phyloP scores from a whole-genome alignment of 2,113 vertebrate species.

The Scatophagus argus region DNA sequence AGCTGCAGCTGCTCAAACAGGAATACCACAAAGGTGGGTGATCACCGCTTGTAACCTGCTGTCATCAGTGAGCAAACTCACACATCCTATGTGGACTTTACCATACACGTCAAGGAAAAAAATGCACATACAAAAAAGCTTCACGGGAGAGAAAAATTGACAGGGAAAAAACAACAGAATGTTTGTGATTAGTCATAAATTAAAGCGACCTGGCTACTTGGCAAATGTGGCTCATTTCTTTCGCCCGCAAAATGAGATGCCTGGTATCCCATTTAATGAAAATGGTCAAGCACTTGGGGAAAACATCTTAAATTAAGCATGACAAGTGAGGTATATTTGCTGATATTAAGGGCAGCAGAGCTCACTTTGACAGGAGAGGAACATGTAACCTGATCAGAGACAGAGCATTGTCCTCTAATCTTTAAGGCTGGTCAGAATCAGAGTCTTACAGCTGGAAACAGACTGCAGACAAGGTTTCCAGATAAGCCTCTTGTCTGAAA shows the following conservation, averaged over 20 bases:
- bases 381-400: neutral
- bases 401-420: neutral
- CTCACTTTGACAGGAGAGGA: neutral
- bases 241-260: neutral
- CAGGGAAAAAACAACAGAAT: neutral
- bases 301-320: slow-evolving; percentile 21
- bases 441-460: neutral
- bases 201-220: neutral
- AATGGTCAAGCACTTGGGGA: slow-evolving; percentile 22
- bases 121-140: neutral
- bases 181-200: neutral
- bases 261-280: slow-evolving; percentile 16
- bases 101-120: slow-evolving; percentile 32
- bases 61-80: slow-evolving; percentile 63
- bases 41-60: slow-evolving; percentile 21
- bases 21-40: slow-evolving; percentile 87
- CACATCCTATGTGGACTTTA: neutral
- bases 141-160: slow-evolving; percentile 1
- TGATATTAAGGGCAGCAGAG: neutral
- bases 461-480: neutral
- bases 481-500: too few species aligned
- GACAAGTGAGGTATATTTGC: neutral
- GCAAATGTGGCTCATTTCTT: neutral
- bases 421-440: too few species aligned
- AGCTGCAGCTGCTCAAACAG: slow-evolving; percentile 86